A percentile compares a stretch with the other conserved stretches of the same genome.
phyloP scores from a whole-genome alignment of 2,888 invertebrate species.

The Antheraea assamensis region DNA sequence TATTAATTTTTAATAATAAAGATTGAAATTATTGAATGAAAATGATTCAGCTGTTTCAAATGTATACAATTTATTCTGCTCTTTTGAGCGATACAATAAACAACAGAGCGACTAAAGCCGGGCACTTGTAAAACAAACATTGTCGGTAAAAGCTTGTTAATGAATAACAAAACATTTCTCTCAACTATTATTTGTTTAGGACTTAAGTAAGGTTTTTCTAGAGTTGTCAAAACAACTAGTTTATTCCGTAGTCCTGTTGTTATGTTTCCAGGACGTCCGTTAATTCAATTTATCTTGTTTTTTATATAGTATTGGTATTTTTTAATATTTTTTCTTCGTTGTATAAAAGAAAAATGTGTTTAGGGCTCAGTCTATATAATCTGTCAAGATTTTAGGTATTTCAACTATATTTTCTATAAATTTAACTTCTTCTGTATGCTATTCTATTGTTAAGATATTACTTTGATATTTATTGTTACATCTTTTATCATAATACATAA shows the following conservation, averaged over 20 bases:
- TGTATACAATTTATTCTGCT: background rate
- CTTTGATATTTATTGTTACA: too few relatives aligned
- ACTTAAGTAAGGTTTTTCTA: conserved; percentile 12
- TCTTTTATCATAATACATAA: too few relatives aligned
- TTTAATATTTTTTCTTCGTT: background rate
- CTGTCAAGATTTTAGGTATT: too few relatives aligned
- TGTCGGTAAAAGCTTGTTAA: background rate
- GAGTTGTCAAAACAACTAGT: conserved; percentile 8
- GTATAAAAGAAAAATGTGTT: too few relatives aligned
- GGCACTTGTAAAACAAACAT: conserved; percentile 2
- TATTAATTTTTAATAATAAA: too few relatives aligned
- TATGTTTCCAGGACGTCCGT: conserved; percentile 10
- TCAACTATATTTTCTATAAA: too few relatives aligned
- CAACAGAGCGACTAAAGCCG: background rate
- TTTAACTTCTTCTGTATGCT: too few relatives aligned
- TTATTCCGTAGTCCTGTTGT: conserved; percentile 1
- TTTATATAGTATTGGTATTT: background rate
- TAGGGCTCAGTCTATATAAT: too few relatives aligned
- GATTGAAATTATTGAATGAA: background rate
- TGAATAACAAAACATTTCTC: conserved; percentile 17
- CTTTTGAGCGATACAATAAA: background rate
- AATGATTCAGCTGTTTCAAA: background rate
- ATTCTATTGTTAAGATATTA: too few relatives aligned
- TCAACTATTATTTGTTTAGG: conserved; percentile 20
- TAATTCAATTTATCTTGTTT: conserved; percentile 12